phyloP scores from a whole-genome alignment of 2,888 invertebrate genomes.

The Phorcus lineatus region DNA sequence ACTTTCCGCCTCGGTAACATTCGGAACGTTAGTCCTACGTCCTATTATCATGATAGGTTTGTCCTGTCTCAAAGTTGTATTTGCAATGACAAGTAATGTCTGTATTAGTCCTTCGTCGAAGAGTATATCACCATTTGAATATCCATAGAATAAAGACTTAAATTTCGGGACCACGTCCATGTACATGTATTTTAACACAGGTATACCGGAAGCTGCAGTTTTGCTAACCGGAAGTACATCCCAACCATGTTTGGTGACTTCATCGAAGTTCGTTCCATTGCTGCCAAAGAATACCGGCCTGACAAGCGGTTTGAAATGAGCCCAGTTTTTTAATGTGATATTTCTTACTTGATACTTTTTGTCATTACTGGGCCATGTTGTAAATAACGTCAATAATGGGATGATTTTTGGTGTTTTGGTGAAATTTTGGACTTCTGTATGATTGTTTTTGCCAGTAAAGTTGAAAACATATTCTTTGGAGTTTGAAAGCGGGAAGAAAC shows the following conservation, averaged over 20 bases:
- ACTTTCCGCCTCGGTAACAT: slow-evolving; percentile 51
- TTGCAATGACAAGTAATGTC: slow-evolving; percentile 42
- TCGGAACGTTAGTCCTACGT: slow-evolving; percentile 47
- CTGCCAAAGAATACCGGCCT: slow-evolving; percentile 56
- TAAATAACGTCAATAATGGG: slow-evolving; percentile 58
- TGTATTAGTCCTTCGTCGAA: slow-evolving; percentile 53
- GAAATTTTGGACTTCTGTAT: no score
- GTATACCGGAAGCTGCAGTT: slow-evolving; percentile 53
- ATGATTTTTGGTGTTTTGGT: no score
- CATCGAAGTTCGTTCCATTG: slow-evolving; percentile 33
- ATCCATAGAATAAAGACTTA: slow-evolving; percentile 60
- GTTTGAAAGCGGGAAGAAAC: no score
- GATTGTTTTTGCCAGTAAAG: no score
- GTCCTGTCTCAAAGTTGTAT: slow-evolving; percentile 26
- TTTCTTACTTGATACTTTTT: slow-evolving; percentile 55
- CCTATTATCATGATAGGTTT: slow-evolving; percentile 48
- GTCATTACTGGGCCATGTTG: slow-evolving; percentile 53
- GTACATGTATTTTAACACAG: slow-evolving; percentile 65
- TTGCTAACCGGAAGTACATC: slow-evolving; percentile 46
- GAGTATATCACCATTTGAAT: slow-evolving; percentile 65
- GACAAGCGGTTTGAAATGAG: slow-evolving; percentile 50
- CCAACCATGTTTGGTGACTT: slow-evolving; percentile 51
- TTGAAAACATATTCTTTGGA: no score
- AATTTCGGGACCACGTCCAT: slow-evolving; percentile 51
- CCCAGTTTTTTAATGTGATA: slow-evolving; percentile 59